Conservation (phyloP, 2,888 invertebrate genomes). For the Synanthedon formicaeformis region DNA sequence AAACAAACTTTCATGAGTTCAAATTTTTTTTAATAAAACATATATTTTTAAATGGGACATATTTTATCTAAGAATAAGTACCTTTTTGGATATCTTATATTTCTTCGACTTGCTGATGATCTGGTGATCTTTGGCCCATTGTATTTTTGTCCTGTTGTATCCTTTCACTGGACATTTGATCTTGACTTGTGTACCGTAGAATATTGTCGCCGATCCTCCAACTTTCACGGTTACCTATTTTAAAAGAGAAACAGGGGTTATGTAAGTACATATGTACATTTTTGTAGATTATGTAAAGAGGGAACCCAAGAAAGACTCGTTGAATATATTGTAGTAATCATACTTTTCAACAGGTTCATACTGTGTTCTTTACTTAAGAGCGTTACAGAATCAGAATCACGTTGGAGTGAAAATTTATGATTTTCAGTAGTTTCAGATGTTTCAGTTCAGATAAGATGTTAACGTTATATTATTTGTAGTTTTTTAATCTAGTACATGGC, state of each 20-base stretch:
- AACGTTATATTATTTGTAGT: no score
- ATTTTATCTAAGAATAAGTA: slow-evolving; percentile 8
- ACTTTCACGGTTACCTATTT: slow-evolving; percentile 82
- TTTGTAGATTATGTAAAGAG: not conserved
- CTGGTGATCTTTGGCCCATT: slow-evolving; percentile 90
- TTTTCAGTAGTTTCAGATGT: no score
- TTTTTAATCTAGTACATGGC: no score
- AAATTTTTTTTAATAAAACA: no score
- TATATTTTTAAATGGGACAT: no score
- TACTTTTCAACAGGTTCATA: no score
- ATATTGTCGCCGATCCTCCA: slow-evolving; percentile 90
- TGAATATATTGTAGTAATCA: no score
- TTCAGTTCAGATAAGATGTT: no score
- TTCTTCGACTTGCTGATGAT: slow-evolving; percentile 82
- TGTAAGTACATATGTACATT: not conserved
- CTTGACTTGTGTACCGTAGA: slow-evolving; percentile 91
- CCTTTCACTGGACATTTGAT: slow-evolving; percentile 94
- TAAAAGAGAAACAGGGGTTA: not conserved
- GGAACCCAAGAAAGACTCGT: not conserved
- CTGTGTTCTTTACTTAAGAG: no score
- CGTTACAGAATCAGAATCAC: no score
- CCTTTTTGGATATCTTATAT: slow-evolving; percentile 89
- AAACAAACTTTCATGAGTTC: no score
- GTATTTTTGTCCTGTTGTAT: slow-evolving; percentile 83
- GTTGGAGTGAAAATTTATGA: no score